These are phyloP conservation scores for Drosophila putrida DNA, from an alignment of 2,888 invertebrate genomes.

Conservation along the genomic window DNA sequence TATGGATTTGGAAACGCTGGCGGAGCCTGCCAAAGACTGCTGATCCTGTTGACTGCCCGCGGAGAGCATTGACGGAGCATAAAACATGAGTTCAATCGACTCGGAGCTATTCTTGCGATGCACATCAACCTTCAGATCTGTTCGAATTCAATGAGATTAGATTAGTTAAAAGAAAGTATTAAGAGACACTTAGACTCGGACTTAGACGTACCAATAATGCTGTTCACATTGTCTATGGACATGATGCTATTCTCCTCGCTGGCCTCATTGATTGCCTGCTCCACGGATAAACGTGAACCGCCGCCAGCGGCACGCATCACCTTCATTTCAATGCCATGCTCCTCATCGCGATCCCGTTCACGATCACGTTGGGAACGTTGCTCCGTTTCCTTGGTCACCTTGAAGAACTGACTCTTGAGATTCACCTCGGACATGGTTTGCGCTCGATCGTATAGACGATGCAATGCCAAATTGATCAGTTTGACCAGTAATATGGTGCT, in stretches of 20 bases:
- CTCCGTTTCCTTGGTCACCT: conserved; percentile 85
- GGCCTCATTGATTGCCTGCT: conserved; percentile 86
- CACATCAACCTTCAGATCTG: conserved; percentile 96
- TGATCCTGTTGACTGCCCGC: conserved; percentile 82
- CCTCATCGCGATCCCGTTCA: conserved; percentile 86
- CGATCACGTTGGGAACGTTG: conserved; percentile 56
- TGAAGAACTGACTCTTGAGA: conserved; percentile 86
- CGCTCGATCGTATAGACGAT: conserved; percentile 97
- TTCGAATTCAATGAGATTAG: no score
- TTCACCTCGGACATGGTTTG: conserved; percentile 89
- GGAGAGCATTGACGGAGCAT: conserved; percentile 84
- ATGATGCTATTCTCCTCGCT: conserved; percentile 85
- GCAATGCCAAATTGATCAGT: conserved; percentile 94
- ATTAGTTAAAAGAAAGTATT: no score
- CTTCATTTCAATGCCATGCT: conserved; percentile 94
- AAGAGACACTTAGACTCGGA: no score
- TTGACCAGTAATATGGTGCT: conserved; percentile 93
- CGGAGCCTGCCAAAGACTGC: conserved; percentile 77
- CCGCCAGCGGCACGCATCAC: conserved; percentile 87
- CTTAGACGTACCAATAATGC: conserved; percentile 88
- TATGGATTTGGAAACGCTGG: conserved; percentile 80
- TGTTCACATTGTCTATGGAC: conserved; percentile 87
- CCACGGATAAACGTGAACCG: conserved; percentile 88
- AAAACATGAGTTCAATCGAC: conserved; percentile 91
- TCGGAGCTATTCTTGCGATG: conserved; percentile 96